Base-by-base conservation (phyloP, 2,888 invertebrate species). In the Homarus gammarus region DNA sequence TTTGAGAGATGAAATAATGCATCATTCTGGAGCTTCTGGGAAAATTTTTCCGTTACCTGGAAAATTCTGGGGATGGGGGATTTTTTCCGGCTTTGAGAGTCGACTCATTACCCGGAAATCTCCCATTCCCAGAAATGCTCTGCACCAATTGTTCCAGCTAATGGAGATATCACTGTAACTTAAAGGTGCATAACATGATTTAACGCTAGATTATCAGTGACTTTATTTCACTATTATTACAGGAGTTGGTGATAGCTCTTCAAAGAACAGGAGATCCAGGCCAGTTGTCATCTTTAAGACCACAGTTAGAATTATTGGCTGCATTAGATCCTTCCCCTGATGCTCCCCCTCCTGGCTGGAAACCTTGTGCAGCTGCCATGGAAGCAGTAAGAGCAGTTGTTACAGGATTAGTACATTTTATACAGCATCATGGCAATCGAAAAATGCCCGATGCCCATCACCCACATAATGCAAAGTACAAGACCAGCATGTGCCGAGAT, bases 401-500 rank as follows among this genome's bases (percentile, higher is more conserved):
- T 0, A 95, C 96, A 75, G 97, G 97, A 3, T 94, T 97, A 38
- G 96, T 97, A 0, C 96, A 96, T 90, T 97, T 97, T 93, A 95
- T 97, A 91, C 96, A 96, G 93, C 96, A 96, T 93, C 96, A 96
- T 92, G 96, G 96, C 6, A 96, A 95, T 92, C 94, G 96, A 33
- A 93, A 93, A 84, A 93, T 93, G 84, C 84, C 88, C 22, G 93
- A 94, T 33, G 93, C 93, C 70, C 92, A 93, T 49, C 93, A 91
- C 89, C 92, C 91, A 92, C 94, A 93, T 51, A 95, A 96, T 93
- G 95, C 96, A 22, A 97, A 97, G 93, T 98, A 98, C 94, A 98
- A 98, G 94, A 97, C 98, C 89, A 96, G 97, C 93, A 96, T 98
- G 96, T 98, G 98, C 93, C 95, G 98, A 0, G 98, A 98, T 94